Conservation (phyloP, 2,888 invertebrate genomes). For the Andricus quercusramuli region DNA sequence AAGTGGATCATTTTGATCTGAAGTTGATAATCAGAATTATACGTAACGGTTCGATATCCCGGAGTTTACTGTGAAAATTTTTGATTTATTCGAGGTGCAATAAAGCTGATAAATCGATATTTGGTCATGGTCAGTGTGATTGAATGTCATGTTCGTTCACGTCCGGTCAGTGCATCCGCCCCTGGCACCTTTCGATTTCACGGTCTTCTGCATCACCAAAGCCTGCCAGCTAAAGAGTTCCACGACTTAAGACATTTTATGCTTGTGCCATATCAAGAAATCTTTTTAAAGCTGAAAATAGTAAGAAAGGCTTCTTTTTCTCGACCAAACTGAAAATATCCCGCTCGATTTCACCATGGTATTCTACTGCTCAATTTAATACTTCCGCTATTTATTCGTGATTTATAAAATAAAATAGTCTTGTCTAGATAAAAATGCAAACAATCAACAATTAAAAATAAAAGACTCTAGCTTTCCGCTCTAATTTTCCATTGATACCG, state of each 20-base stretch:
- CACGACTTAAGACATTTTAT: background rate
- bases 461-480: too few species aligned
- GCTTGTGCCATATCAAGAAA: background rate
- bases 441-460: background rate
- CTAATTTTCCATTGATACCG: background rate
- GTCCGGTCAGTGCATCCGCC: slow-evolving; percentile 48
- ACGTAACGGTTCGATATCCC: too few species aligned
- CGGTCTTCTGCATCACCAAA: slow-evolving; percentile 41
- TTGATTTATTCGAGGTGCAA: background rate
- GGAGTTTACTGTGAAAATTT: background rate
- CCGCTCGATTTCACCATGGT: slow-evolving; percentile 8
- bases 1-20: too few species aligned
- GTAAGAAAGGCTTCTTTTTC: slow-evolving; percentile 23
- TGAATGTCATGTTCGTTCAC: slow-evolving; percentile 41
- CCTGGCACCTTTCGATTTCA: slow-evolving; percentile 52
- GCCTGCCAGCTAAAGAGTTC: slow-evolving; percentile 36
- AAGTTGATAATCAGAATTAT: too few species aligned
- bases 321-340: slow-evolving; percentile 8
- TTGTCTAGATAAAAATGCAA: background rate
- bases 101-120: slow-evolving; percentile 29
- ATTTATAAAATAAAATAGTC: background rate
- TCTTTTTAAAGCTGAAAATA: slow-evolving; percentile 14
- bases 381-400: background rate
- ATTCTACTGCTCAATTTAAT: background rate
- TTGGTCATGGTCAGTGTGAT: slow-evolving; percentile 10